Evolutionary conservation across 2,113 vertebrate species (phyloP).

Genomic region (Bubo bubo): DNA sequence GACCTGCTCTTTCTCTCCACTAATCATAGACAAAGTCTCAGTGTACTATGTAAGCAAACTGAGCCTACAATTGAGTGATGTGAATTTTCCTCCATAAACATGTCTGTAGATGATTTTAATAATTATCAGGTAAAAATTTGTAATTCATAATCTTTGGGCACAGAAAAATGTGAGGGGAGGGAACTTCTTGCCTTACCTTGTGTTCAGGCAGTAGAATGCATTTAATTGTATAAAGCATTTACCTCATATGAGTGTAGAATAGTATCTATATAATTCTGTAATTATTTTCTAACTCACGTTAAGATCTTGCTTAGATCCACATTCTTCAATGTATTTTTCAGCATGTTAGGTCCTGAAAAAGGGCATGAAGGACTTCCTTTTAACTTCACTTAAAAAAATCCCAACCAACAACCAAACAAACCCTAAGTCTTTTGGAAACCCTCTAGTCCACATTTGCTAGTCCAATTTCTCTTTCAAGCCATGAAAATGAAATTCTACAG

Average conservation of each 20-base stretch:
- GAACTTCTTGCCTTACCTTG: neutral
- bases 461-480: neutral
- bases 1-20: neutral
- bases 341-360: neutral
- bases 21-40: neutral
- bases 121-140: neutral
- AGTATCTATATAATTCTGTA: neutral
- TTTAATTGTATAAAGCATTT: neutral
- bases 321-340: neutral
- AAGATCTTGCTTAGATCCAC: neutral
- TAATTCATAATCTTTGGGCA: neutral
- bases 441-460: neutral
- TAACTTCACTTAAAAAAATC: neutral
- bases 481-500: neutral
- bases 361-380: neutral
- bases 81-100: neutral
- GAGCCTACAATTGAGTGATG: neutral
- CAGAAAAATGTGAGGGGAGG: neutral
- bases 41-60: neutral
- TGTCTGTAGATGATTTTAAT: neutral
- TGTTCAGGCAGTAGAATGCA: neutral
- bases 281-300: neutral
- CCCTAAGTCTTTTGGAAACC: neutral
- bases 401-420: neutral
- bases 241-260: neutral